Base-by-base conservation (phyloP, 2,888 invertebrate species). In the Conus canariensis region DNA sequence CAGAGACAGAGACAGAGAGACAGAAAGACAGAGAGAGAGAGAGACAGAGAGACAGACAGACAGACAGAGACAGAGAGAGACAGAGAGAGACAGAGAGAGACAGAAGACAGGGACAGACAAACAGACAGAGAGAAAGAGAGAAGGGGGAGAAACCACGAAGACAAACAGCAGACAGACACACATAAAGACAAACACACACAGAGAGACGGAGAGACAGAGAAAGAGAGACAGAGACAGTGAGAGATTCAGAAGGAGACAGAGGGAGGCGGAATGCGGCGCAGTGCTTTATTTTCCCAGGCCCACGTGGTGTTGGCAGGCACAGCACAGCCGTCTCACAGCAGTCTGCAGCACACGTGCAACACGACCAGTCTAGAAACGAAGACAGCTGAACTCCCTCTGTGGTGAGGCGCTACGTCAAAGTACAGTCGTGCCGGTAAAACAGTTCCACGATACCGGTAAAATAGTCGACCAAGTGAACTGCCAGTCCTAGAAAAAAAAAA, bases 251-350 rank as follows among this genome's bases (percentile, higher is more conserved):
- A 16, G 16, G 64, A 64, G 64, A 64, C 12, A 64, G 64, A 64
- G 64, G 16, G 64, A 64, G 64, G 64, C 67, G 87, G 56, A 25
- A 70, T 19, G 56, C 67, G 45, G 30, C 74, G n/a, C 60, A 64
- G 60, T n/a, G 25, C 74, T 74, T 74, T 74, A 74, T 74, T 74
- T 74, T 74, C 74, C 74, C 74, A 74, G 74, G 74, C 74, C n/a
- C 74, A 74, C 74, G 74, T 74, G 74, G 74, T n/a, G 12, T n/a
- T 74, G 74, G 74, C 74, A 74, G 25, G n/a, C 74, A n/a, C 74
- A 5, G n/a, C 74, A 9, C 64, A 64, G 16, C 64, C 64, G 64
- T 64, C 10, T 64, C 64, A 64, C 64, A 64, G 12, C 16, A 64
- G 10, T 14, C 64, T 64, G 64, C 64, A 64, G 64, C 16, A 64